Evolutionary conservation across 1,140 invertebrate genomes (phyloP), one percentile per base, ranked within the genome.

Genomic region (Solen grandis): DNA sequence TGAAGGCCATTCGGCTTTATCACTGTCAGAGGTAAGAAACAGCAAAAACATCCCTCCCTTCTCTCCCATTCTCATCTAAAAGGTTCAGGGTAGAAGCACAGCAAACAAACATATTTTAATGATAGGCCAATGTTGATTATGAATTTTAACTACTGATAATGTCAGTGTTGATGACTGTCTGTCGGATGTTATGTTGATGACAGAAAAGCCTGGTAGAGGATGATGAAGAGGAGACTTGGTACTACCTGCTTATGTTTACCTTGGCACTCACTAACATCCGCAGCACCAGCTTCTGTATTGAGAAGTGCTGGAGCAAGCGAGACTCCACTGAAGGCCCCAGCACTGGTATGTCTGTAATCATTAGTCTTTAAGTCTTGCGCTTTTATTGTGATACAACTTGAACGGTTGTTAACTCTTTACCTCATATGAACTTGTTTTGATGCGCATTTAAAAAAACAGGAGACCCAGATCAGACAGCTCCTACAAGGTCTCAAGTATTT

Each of bases 251-350:
- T 16, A 78, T 87, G 66, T 87, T 85, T 50, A 85, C 84, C 8
- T 19, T 87, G 27, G 85, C 87, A 14, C 55, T 87, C n/a, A 33
- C 55, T 29, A 85, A 87, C 60, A 68, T 90, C 19, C 74, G 84
- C 54, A 83, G 83, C 41, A 84, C 83, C 14, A 88, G 87, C 41
- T 89, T 88, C 62, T 83, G 84, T 72, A 60, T 87, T 25, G 86
- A 87, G 76, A 83, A 76, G 31, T 82, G 73, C 57, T 73, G 70
- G 52, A 5, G 0, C 10, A 29, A 60, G n/a, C n/a, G n/a, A n/a
- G n/a, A n/a, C n/a, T n/a, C n/a, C n/a, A n/a, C n/a, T n/a, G n/a
- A n/a, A n/a, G n/a, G n/a, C n/a, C n/a, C n/a, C n/a, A n/a, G n/a
- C n/a, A n/a, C n/a, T n/a, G n/a, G n/a, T n/a, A n/a, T n/a, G n/a